Evolutionary conservation across 2,797 vertebrate species (phyloP).

Genomic region (Phalloptychus januarius): DNA sequence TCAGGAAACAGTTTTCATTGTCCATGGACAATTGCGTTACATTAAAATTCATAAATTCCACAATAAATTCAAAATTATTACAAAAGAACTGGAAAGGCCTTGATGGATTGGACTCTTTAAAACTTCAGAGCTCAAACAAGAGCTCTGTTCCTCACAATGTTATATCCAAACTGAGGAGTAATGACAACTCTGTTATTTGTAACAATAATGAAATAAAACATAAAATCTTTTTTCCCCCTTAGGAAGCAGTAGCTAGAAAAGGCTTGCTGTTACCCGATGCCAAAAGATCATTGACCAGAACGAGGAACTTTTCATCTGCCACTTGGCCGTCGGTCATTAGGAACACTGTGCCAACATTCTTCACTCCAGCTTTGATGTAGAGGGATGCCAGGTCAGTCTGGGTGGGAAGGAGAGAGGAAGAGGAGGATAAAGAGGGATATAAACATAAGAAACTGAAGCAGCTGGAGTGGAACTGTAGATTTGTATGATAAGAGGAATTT

Average conservation of each 20-base stretch:
- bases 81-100: neutral
- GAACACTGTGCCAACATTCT: constrained; percentile 88
- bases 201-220: neutral
- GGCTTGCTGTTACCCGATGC: constrained; percentile 86
- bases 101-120: neutral
- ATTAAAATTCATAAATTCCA: neutral
- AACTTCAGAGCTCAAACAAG: neutral
- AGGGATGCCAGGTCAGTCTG: constrained; percentile 89
- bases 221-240: neutral
- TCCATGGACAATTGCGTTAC: neutral
- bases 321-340: constrained; percentile 95
- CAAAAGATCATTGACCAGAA: constrained; percentile 94
- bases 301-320: constrained; percentile 92
- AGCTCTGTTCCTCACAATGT: neutral
- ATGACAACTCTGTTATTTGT: neutral
- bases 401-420: constrained; percentile 20
- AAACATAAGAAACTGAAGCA: neutral
- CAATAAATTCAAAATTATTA: neutral
- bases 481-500: neutral
- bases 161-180: neutral
- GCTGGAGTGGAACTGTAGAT: neutral
- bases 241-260: constrained; percentile 41
- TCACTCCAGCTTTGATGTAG: constrained; percentile 91
- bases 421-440: neutral
- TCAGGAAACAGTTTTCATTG: neutral